A percentile compares a stretch with the other conserved stretches of the same genome.
Conservation (phyloP, 2,888 invertebrate genomes). For the Gymnosoma rotundatum region DNA sequence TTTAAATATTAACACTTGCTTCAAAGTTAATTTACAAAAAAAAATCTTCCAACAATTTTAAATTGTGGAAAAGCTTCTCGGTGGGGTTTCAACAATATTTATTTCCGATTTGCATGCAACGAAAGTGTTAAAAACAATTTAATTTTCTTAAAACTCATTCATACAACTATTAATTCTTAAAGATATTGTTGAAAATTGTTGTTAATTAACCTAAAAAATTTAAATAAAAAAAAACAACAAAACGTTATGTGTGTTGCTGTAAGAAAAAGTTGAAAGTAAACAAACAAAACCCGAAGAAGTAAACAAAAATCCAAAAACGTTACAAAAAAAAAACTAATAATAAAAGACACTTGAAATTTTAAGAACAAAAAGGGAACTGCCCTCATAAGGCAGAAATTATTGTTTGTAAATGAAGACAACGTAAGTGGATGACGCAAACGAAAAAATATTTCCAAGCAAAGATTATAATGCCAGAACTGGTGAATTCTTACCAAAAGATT, state of each 20-base stretch:
- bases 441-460: too few species aligned
- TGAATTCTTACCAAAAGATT: too few species aligned
- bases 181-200: constrained; percentile 39
- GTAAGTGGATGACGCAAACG: background rate
- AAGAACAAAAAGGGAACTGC: constrained; percentile 21
- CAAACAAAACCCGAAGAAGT: background rate
- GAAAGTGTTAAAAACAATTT: constrained; percentile 11
- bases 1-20: constrained; percentile 28
- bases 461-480: too few species aligned
- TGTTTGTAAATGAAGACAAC: constrained; percentile 15
- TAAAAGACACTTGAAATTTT: constrained; percentile 26
- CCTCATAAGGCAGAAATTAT: constrained; percentile 8
- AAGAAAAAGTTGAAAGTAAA: background rate
- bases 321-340: background rate
- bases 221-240: background rate
- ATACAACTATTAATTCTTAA: constrained; percentile 1
- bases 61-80: constrained; percentile 1
- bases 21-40: background rate
- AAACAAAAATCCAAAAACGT: constrained; percentile 22
- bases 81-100: constrained; percentile 15
- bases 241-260: background rate
- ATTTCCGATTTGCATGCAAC: constrained; percentile 39
- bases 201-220: constrained; percentile 41
- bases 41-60: background rate
- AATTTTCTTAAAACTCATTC: constrained; percentile 32